Base-by-base conservation (phyloP, 1,140 invertebrate species). In the Lysiphlebus fabarum region DNA sequence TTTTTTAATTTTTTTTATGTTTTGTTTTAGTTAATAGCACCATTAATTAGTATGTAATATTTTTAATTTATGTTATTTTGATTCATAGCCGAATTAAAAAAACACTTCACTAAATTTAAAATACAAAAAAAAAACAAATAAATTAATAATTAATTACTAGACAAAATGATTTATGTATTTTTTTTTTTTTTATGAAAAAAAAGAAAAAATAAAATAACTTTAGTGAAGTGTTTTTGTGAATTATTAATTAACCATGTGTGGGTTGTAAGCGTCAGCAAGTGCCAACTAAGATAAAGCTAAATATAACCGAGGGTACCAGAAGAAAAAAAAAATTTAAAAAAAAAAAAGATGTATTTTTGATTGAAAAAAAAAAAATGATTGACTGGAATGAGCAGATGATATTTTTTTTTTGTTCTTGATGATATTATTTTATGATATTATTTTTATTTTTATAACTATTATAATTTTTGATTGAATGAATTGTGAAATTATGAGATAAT, bases 201-300 rank as follows among this genome's bases (percentile, higher is more conserved):
- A 2, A 42, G 34, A 34, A n/a, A 34, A 48, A 68, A 1, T n/a
- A n/a, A n/a, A n/a, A n/a, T n/a, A n/a, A n/a, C 67, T 76, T 71
- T 69, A 73, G 70, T 73, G 71, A 77, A 77, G 74, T 53, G 74
- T 73, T 73, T 68, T 70, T 72, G 69, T 71, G 62, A 62, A 66
- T 59, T 73, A 70, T 74, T 62, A 69, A 67, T 78, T 70, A 74
- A 26, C 17, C 17, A 26, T 26, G 17, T 26, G 17, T 26, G 76
- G 79, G 76, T 78, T 65, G 66, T 50, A 80, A 80, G 78, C 77
- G 72, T 78, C 66, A 74, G 75, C 77, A 77, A 72, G 76, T 80
- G 76, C 77, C 77, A 79, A 75, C 75, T 79, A 80, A 80, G 78
- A 80, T 80, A 80, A 80, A 80, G 77, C 77, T 80, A 80, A 80